phyloP scores from a whole-genome alignment of 2,888 invertebrate species.

The Ametastegia equiseti region DNA sequence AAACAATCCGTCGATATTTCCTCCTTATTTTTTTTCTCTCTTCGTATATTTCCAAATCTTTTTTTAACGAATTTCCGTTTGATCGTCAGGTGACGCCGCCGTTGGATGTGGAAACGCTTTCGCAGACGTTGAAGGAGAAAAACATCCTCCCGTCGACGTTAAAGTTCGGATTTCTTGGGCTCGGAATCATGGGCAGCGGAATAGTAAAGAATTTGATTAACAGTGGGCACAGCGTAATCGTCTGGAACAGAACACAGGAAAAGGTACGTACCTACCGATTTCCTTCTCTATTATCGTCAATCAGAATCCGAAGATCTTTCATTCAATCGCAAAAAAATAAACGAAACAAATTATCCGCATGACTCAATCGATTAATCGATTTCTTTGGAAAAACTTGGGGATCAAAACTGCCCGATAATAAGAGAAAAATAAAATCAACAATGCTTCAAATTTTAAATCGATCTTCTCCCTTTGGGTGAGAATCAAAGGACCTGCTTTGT shows the following conservation, averaged over 20 bases:
- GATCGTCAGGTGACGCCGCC: slow-evolving; percentile 83
- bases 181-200: slow-evolving; percentile 97
- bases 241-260: slow-evolving; percentile 95
- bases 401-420: too few species aligned
- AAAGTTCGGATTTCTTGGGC: slow-evolving; percentile 96
- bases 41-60: background rate
- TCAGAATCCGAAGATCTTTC: too few species aligned
- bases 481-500: too few species aligned
- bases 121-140: slow-evolving; percentile 88
- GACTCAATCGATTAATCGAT: too few species aligned
- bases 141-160: slow-evolving; percentile 91
- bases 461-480: too few species aligned
- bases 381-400: too few species aligned
- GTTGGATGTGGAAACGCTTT: slow-evolving; percentile 86
- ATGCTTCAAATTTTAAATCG: too few species aligned
- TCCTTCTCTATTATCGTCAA: background rate
- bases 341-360: too few species aligned
- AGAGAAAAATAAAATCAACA: too few species aligned
- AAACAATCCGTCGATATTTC: too few species aligned
- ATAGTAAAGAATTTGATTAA: slow-evolving; percentile 96
- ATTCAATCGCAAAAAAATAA: too few species aligned
- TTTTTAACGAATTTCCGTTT: background rate
- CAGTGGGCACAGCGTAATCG: slow-evolving; percentile 94
- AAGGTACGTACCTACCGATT: slow-evolving; percentile 83
- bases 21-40: background rate